A percentile compares a stretch with the other conserved stretches of the same genome.
Conservation (phyloP, 2,888 invertebrate genomes). For the Tuta absoluta region DNA sequence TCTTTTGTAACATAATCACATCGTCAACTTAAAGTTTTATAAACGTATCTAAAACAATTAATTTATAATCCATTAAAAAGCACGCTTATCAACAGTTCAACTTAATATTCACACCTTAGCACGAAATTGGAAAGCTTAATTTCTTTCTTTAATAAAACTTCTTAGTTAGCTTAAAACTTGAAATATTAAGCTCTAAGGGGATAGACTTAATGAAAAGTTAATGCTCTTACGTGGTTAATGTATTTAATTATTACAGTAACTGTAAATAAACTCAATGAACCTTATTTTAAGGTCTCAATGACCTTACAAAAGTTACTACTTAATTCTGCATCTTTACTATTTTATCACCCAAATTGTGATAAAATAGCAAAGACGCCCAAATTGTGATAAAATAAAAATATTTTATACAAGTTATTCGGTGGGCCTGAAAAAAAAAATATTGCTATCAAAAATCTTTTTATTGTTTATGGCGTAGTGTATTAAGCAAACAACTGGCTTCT, state of each 20-base stretch:
- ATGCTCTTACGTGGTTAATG: neutral
- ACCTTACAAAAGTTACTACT: too few species aligned
- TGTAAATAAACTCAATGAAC: neutral
- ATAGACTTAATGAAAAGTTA: neutral
- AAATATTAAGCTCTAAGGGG: neutral
- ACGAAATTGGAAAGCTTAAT: constrained; percentile 8
- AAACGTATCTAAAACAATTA: neutral
- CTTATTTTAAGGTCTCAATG: neutral
- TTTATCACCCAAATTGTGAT: neutral
- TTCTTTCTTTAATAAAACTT: constrained; percentile 4
- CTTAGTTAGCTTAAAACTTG: constrained; percentile 8
- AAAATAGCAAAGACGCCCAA: too few species aligned
- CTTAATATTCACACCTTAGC: neutral
- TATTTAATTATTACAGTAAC: neutral
- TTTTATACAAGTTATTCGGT: too few species aligned
- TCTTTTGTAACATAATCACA: neutral
- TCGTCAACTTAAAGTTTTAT: neutral
- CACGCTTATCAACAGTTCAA: neutral
- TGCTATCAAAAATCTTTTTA: too few species aligned
- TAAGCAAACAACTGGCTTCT: too few species aligned
- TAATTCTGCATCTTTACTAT: neutral
- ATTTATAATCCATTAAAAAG: neutral
- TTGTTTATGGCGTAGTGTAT: too few species aligned
- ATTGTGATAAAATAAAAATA: too few species aligned
- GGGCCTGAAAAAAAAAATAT: too few species aligned